A percentile compares a stretch with the other conserved stretches of the same genome.
These are phyloP conservation scores for Tanytarsus gracilentus DNA, from an alignment of 2,888 invertebrate genomes.

Conservation along the genomic window DNA sequence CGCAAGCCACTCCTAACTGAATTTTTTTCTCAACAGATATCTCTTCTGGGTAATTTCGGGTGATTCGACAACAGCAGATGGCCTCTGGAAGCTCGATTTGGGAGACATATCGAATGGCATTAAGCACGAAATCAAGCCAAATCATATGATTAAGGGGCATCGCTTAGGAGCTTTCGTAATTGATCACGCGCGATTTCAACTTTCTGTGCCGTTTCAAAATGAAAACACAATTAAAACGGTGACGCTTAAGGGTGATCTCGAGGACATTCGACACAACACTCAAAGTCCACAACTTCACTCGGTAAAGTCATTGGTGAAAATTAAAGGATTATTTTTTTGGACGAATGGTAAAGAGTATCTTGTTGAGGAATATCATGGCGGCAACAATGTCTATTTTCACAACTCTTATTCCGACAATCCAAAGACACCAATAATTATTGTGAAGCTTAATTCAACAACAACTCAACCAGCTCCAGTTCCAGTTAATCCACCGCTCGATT, in stretches of 20 bases:
- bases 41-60: constrained; percentile 66
- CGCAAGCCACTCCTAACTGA: no score
- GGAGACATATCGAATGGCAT: constrained; percentile 67
- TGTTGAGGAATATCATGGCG: constrained; percentile 67
- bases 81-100: constrained; percentile 67
- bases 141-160: constrained; percentile 54
- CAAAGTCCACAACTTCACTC: constrained; percentile 64
- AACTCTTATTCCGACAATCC: constrained; percentile 56
- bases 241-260: constrained; percentile 69
- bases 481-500: constrained; percentile 63
- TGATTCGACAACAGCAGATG: constrained; percentile 45
- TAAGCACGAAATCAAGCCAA: constrained; percentile 57
- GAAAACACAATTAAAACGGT: constrained; percentile 72
- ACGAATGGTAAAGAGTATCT: constrained; percentile 68
- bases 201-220: constrained; percentile 64
- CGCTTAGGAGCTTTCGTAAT: constrained; percentile 74
- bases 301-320: constrained; percentile 65
- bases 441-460: constrained; percentile 53
- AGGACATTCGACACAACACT: constrained; percentile 64
- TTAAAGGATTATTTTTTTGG: constrained; percentile 76
- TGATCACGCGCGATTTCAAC: constrained; percentile 70
- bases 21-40: constrained; percentile 49
- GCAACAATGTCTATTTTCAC: constrained; percentile 63
- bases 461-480: constrained; percentile 74
- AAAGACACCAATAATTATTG: constrained; percentile 46